Evolutionary conservation across 1,140 invertebrate species (phyloP).

Genomic region (Eupeodes corollae): DNA sequence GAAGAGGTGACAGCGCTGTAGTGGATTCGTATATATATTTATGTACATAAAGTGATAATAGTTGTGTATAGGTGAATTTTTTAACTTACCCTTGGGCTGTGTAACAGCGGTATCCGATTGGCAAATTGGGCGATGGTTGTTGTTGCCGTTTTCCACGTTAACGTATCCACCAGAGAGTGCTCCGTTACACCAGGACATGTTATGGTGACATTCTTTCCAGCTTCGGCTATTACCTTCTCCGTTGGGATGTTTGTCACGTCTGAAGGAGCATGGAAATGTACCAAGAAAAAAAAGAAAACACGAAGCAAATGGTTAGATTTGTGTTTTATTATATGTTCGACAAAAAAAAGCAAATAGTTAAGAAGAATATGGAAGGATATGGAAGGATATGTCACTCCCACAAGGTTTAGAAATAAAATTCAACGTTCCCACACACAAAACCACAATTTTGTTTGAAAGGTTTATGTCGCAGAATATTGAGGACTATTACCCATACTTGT

Average conservation of each 20-base stretch:
- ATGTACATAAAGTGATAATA: too few species aligned
- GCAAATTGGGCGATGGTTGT: conserved; percentile 37
- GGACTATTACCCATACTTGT: too few species aligned
- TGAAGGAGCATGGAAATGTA: conserved; percentile 14
- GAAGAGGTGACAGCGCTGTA: background rate
- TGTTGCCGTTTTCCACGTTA: conserved; percentile 47
- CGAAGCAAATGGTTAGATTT: background rate
- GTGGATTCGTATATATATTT: too few species aligned
- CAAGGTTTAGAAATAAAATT: too few species aligned
- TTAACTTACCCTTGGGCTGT: conserved; percentile 32
- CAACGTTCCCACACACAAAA: too few species aligned
- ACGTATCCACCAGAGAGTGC: conserved; percentile 47
- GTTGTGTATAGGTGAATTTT: background rate
- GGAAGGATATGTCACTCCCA: too few species aligned
- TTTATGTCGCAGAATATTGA: too few species aligned
- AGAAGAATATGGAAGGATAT: too few species aligned
- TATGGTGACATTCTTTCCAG: conserved; percentile 52
- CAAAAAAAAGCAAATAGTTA: too few species aligned
- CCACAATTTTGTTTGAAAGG: too few species aligned
- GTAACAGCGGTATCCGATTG: conserved; percentile 34
- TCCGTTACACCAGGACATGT: conserved; percentile 54
- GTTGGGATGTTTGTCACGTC: conserved; percentile 45
- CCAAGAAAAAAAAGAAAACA: conserved; percentile 3
- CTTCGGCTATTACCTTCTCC: conserved; percentile 46
- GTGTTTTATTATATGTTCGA: too few species aligned